Conservation (phyloP, 2,888 invertebrate species). For the Agriopis aurantiaria region DNA sequence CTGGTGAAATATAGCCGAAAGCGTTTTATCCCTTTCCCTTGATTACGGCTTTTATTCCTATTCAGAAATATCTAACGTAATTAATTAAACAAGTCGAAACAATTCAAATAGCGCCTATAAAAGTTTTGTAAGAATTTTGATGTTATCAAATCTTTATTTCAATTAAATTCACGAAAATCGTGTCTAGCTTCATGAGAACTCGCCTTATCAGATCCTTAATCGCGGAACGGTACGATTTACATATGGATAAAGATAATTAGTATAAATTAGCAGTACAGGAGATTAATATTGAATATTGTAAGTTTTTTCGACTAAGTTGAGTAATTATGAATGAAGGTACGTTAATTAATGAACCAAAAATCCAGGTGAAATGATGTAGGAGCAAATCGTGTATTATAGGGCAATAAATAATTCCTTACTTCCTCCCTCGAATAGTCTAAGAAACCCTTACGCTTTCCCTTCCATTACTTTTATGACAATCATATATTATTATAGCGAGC, state of each 20-base stretch:
- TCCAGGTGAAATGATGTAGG: slow-evolving; percentile 17
- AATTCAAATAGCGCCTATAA: slow-evolving; percentile 20
- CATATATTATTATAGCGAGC: slow-evolving; percentile 22
- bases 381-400: slow-evolving; percentile 18
- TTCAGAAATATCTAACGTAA: slow-evolving; percentile 44
- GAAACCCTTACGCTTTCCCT: slow-evolving; percentile 10
- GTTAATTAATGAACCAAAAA: slow-evolving; percentile 38
- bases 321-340: slow-evolving; percentile 22
- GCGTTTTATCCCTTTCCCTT: slow-evolving; percentile 56
- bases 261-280: slow-evolving; percentile 40
- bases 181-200: slow-evolving; percentile 50
- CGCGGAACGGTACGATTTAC: slow-evolving; percentile 40
- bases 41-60: slow-evolving; percentile 57
- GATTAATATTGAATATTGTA: slow-evolving; percentile 35
- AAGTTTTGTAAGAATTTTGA: slow-evolving; percentile 39
- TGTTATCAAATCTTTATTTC: slow-evolving; percentile 50
- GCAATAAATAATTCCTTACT: slow-evolving; percentile 29
- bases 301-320: slow-evolving; percentile 21
- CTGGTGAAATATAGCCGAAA: slow-evolving; percentile 56
- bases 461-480: slow-evolving; percentile 31
- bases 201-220: slow-evolving; percentile 49
- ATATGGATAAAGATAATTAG: slow-evolving; percentile 44
- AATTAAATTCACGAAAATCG: slow-evolving; percentile 46
- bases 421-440: slow-evolving; percentile 12
- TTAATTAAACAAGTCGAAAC: slow-evolving; percentile 24